Evolutionary conservation across 2,113 vertebrate species (phyloP).

Genomic region (Benitochromis conjunctus): DNA sequence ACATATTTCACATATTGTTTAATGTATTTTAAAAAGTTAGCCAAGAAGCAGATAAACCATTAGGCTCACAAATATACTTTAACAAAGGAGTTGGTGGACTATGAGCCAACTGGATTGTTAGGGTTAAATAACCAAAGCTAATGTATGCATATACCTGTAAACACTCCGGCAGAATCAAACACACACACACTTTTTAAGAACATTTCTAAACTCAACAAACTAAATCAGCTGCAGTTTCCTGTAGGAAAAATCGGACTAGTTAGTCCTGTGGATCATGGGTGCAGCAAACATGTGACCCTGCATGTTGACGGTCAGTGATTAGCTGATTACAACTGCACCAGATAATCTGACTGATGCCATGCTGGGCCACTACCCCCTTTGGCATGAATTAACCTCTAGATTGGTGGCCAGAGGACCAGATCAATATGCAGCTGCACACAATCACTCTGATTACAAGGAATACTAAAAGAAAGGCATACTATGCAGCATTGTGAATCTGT

Average conservation of each 20-base stretch:
- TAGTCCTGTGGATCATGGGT: neutral
- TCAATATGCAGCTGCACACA: slow-evolving; percentile 24
- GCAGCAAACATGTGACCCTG: slow-evolving; percentile 14
- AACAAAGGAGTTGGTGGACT: neutral
- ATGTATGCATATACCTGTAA: neutral
- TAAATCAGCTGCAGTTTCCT: neutral
- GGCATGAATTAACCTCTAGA: slow-evolving; percentile 46
- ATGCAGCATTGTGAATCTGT: neutral
- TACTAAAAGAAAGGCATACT: neutral
- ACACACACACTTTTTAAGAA: neutral
- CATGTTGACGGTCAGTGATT: slow-evolving; percentile 19
- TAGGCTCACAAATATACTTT: neutral
- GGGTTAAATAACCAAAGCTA: neutral
- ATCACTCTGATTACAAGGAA: neutral
- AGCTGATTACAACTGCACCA: slow-evolving; percentile 42
- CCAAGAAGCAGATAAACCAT: neutral
- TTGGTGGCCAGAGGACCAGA: slow-evolving; percentile 13
- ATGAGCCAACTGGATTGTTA: neutral
- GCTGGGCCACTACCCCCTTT: slow-evolving; percentile 28
- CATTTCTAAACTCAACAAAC: neutral
- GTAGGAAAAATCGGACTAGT: neutral
- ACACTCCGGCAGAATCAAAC: no score
- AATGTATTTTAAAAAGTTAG: neutral
- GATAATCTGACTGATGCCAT: slow-evolving; percentile 48
- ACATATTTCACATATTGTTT: neutral